Evolutionary conservation across 2,113 vertebrate genomes (phyloP), one percentile per base, ranked within the genome.

Genomic region (Anoura caudifer): DNA sequence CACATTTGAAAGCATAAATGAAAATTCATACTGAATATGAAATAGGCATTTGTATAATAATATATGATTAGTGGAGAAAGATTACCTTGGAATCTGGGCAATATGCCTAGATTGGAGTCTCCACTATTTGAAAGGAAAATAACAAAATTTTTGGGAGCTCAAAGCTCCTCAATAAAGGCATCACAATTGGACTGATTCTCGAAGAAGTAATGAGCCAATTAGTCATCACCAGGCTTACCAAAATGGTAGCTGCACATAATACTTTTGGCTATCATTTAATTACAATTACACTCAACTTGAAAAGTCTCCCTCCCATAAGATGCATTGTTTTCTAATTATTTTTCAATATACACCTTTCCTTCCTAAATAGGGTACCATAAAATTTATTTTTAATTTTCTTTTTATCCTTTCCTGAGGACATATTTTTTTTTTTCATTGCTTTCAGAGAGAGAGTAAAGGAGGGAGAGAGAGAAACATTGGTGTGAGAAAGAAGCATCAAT

Each of bases 61-160:
- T 50, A 12, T 52, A 0, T 91, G 67, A 86, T 59, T 82, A 19
- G 45, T 86, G 36, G 15, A 59, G 19, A 77, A 96, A 43, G 82
- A 59, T 96, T 94, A 65, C 69, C 4, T 87, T 69, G 3, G 13
- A 93, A 93, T 93, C 31, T 90, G 86, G 73, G 67, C 31, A 91
- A 24, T 70, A 33, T 80, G 54, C 82, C n/a, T 89, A n/a, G 72
- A 61, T 12, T 20, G 61, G 22, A 92, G 45, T 85, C 47, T 76
- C 28, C 4, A 54, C 17, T 69, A 54, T 93, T 77, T 89, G 22
- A 95, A 89, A 94, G 50, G 24, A 95, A 56, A 83, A 56, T 28
- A 81, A 75, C 20, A 82, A 47, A 81, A 69, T 59, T 86, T 94
- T 38, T 65, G 4, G 80, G 15, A 85, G 5, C 33, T 79, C 72